A percentile compares a stretch with the other conserved stretches of the same genome.
phyloP scores from a whole-genome alignment of 2,888 invertebrate genomes.

The Drosophila diplacantha region DNA sequence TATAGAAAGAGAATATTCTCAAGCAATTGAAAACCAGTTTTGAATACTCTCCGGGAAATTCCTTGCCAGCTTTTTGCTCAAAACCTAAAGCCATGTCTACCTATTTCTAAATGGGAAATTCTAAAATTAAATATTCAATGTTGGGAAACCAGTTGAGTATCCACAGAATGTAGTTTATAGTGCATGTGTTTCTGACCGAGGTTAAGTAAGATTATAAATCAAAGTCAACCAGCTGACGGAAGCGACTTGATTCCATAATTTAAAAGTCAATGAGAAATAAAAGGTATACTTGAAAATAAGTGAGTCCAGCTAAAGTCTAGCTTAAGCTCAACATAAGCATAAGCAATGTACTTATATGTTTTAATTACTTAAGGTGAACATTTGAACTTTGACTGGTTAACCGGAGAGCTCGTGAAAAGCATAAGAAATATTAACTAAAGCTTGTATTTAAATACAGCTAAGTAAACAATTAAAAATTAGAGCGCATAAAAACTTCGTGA shows the following conservation, averaged over 20 bases:
- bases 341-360: no score
- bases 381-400: background rate
- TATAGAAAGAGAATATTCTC: constrained; percentile 14
- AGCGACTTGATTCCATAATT: background rate
- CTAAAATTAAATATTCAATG: constrained; percentile 6
- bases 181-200: constrained; percentile 8
- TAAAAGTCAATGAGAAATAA: background rate
- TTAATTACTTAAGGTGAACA: background rate
- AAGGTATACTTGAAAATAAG: background rate
- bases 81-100: background rate
- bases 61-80: background rate
- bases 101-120: constrained; percentile 20
- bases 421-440: background rate
- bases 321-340: background rate
- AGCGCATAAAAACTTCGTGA: constrained; percentile 14
- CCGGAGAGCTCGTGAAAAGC: no score
- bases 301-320: background rate
- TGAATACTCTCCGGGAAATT: background rate
- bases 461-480: constrained; percentile 3
- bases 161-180: background rate
- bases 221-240: constrained; percentile 9
- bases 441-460: background rate
- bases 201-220: constrained; percentile 7
- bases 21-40: constrained; percentile 23
- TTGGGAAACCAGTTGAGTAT: constrained; percentile 11